Base-by-base conservation (phyloP, 2,888 invertebrate genomes). In the Lamproptera curius region DNA sequence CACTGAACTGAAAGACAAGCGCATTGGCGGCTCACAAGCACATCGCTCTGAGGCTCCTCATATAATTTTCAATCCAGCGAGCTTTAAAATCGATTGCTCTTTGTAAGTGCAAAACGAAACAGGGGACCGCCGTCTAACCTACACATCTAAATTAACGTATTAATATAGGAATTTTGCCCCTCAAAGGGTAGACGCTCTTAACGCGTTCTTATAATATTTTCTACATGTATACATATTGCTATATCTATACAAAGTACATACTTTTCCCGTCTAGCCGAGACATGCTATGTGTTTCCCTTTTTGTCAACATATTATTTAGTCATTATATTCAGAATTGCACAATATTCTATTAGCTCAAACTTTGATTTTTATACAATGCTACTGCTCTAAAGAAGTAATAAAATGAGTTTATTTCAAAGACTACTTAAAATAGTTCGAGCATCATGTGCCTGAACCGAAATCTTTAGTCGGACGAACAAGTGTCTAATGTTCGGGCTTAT, bases 1-100 rank as follows among this genome's bases (percentile, higher is more conserved):
- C 88, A 88, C 72, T 88, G 88, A 88, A 88, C 87, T 80, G 88
- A 85, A 88, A 88, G 87, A 85, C 86, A 88, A 88, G 88, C 87
- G 87, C 85, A 88, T 84, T 86, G 88, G 85, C 80, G 86, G 87
- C 85, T 82, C 83, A 77, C 79, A 74, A 79, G 70, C 79, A 65
- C 70, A 73, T 68, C 73, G 66, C 73, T 75, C 74, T 75, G 74
- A 83, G 75, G 82, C 77, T 83, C 72, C 78, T 84, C 86, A 83
- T 84, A 86, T 86, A 86, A 87, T 87, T 85, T 87, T 83, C 87
- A 85, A 86, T 87, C 77, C 85, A 86, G 76, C 85, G 86, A 86
- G 76, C 86, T 83, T 78, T 79, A 83, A 82, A 85, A 85, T 85
- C 85, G 86, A 85, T 84, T 83, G 83, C 73, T 81, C 82, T 86